These are phyloP conservation scores for Taxidea taxus DNA, from an alignment of 2,113 vertebrate species.

Conservation along the genomic window DNA sequence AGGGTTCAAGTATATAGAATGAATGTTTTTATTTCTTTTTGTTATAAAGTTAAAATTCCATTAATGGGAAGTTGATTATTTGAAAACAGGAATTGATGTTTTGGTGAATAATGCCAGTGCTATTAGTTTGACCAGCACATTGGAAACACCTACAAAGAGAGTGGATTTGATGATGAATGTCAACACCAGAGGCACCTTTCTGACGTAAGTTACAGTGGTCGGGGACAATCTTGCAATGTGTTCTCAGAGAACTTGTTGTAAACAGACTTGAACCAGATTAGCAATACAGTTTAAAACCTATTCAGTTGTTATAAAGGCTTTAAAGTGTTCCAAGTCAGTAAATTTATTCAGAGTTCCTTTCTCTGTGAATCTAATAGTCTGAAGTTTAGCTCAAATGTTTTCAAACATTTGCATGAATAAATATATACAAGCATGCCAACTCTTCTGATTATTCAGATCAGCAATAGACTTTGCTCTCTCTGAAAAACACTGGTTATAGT, in stretches of 20 bases:
- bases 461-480: not conserved
- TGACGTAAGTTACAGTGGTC: constrained; percentile 87
- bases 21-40: constrained; percentile 17
- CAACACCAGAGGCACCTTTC: constrained; percentile 96
- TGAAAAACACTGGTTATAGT: not conserved
- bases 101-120: constrained; percentile 99
- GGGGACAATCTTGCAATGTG: not conserved
- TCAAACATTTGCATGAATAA: not conserved
- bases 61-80: constrained; percentile 73
- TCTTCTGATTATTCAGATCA: not conserved
- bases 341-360: not conserved
- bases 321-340: not conserved
- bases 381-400: not conserved
- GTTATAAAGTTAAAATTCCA: constrained; percentile 23
- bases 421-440: not conserved
- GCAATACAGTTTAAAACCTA: not conserved
- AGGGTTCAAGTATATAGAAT: not conserved
- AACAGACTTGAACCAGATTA: not conserved
- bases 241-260: not conserved
- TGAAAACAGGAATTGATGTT: constrained; percentile 92
- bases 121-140: constrained; percentile 94
- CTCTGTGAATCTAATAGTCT: not conserved
- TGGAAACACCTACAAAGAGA: constrained; percentile 94
- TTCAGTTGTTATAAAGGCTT: not conserved
- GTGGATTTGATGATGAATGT: constrained; percentile 97